phyloP scores from a whole-genome alignment of 1,140 invertebrate genomes.

The Frieseomelitta varia region DNA sequence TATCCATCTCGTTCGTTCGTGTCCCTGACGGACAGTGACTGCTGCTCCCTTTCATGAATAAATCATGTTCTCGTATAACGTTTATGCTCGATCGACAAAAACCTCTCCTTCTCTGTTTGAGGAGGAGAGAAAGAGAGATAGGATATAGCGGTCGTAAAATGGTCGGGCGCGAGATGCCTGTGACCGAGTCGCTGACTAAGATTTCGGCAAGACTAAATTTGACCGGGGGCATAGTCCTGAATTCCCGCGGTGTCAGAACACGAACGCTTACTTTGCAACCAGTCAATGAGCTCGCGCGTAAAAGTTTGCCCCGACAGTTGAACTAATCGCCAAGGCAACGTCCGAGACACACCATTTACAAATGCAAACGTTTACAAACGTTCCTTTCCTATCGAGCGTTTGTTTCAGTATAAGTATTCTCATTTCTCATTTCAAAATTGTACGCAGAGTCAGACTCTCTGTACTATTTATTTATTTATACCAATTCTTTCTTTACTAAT shows the following conservation, averaged over 20 bases:
- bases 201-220: slow-evolving; percentile 44
- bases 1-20: not conserved
- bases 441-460: too few relatives aligned
- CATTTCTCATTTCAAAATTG: not conserved
- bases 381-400: not conserved
- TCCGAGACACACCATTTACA: not conserved
- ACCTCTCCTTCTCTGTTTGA: not conserved
- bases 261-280: slow-evolving; percentile 22
- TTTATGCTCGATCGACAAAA: slow-evolving; percentile 27
- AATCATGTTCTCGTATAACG: not conserved
- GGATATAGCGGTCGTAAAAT: slow-evolving; percentile 2
- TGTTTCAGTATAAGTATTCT: too few relatives aligned
- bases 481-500: too few relatives aligned
- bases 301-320: not conserved
- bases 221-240: slow-evolving; percentile 41
- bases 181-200: slow-evolving; percentile 40
- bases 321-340: not conserved
- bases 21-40: not conserved
- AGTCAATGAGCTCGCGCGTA: slow-evolving; percentile 11
- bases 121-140: not conserved
- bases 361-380: not conserved
- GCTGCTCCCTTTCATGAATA: not conserved
- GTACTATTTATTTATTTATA: too few relatives aligned
- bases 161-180: not conserved
- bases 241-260: slow-evolving; percentile 19